Evolutionary conservation across 2,888 invertebrate species (phyloP).

Genomic region (Neelides folsomi): DNA sequence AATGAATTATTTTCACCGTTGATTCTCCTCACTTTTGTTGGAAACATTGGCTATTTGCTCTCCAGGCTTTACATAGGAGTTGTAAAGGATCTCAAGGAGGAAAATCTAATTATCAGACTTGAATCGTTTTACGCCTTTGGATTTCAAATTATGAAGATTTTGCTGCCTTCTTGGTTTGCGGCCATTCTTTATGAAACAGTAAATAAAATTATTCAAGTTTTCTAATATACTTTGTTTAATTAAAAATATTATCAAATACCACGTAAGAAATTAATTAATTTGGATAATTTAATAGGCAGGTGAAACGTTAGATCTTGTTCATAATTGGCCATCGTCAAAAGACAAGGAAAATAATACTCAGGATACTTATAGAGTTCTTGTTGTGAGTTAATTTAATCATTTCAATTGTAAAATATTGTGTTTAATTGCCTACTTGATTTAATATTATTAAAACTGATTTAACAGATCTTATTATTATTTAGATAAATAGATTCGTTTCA

Average conservation of each 20-base stretch:
- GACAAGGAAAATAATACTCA: conserved; percentile 6
- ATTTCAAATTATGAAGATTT: conserved; percentile 15
- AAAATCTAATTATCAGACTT: conserved; percentile 7
- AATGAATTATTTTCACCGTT: conserved; percentile 19
- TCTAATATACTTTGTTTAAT: neutral
- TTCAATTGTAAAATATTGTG: neutral
- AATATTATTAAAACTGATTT: neutral
- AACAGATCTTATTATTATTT: neutral
- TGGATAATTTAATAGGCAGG: conserved; percentile 10
- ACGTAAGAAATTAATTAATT: no score
- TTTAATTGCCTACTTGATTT: neutral
- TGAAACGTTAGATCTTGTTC: conserved; percentile 12
- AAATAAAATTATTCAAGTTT: neutral
- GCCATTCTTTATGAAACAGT: conserved; percentile 20
- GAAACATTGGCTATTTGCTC: conserved; percentile 17
- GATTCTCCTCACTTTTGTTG: conserved; percentile 16
- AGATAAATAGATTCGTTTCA: conserved; percentile 18
- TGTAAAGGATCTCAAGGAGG: conserved; percentile 9
- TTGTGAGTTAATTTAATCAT: conserved; percentile 11
- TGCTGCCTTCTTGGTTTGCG: conserved; percentile 19
- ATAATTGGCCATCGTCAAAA: conserved; percentile 16
- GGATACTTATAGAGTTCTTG: conserved; percentile 9
- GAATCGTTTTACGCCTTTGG: conserved; percentile 16
- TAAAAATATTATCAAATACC: neutral
- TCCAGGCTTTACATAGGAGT: conserved; percentile 15